Evolutionary conservation across 2,888 invertebrate species (phyloP).

Genomic region (Camptogramma bilineatum): DNA sequence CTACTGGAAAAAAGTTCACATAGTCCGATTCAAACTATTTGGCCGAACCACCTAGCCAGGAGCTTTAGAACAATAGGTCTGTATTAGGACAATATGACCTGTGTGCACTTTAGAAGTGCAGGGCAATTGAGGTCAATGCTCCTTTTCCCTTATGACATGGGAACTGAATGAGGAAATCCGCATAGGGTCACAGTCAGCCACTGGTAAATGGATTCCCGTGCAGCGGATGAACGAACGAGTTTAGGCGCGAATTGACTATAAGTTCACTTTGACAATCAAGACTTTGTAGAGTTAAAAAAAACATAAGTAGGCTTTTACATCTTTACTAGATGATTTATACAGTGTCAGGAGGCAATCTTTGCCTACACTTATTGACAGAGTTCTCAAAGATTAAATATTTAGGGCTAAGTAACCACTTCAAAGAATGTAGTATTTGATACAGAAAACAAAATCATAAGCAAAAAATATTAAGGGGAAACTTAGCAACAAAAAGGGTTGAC

Average conservation of each 20-base stretch:
- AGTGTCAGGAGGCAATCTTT: no score
- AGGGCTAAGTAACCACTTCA: neutral
- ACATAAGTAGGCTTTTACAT: no score
- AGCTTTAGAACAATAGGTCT: no score
- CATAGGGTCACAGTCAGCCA: slow-evolving; percentile 25
- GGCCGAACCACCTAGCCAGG: no score
- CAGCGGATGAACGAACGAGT: slow-evolving; percentile 5
- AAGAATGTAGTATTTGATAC: no score
- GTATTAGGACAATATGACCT: neutral
- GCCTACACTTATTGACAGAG: no score
- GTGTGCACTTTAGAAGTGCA: slow-evolving; percentile 7
- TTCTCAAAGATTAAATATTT: neutral
- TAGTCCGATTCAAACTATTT: neutral
- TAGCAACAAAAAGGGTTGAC: no score
- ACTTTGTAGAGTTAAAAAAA: neutral
- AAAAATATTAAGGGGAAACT: no score
- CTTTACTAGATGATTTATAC: no score
- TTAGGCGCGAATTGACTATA: neutral
- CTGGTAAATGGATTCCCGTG: slow-evolving; percentile 13
- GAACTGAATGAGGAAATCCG: slow-evolving; percentile 34
- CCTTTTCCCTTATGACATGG: slow-evolving; percentile 24
- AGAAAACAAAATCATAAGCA: no score
- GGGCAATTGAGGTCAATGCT: slow-evolving; percentile 18
- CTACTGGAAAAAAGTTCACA: no score
- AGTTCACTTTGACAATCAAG: neutral